Percentiles rank a stretch among this genome's conserved stretches.
These are phyloP conservation scores for Neosalanx taihuensis DNA, from an alignment of 2,797 vertebrate genomes.

Conservation along the genomic window DNA sequence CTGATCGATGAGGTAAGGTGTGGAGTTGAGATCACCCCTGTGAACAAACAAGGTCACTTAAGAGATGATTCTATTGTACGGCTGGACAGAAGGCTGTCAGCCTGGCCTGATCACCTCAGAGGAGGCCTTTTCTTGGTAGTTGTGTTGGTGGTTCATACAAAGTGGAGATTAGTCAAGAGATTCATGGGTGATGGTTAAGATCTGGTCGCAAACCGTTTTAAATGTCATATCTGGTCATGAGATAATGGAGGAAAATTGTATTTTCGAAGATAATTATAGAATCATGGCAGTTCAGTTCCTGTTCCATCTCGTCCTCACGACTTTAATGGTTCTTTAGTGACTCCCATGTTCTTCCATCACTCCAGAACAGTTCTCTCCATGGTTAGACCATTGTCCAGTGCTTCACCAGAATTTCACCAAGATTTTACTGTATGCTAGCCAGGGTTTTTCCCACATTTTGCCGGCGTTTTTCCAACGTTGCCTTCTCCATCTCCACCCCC, in stretches of 20 bases:
- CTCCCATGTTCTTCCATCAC: too few relatives aligned
- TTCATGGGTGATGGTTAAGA: not conserved
- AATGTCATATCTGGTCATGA: not conserved
- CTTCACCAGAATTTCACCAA: too few relatives aligned
- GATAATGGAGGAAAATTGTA: not conserved
- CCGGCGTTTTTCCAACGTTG: not conserved
- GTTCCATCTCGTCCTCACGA: not conserved
- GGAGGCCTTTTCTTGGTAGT: not conserved
- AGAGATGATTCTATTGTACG: slow-evolving; percentile 10
- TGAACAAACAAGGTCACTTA: not conserved
- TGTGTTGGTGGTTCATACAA: not conserved
- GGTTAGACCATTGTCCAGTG: not conserved
- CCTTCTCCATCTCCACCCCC: slow-evolving; percentile 16
- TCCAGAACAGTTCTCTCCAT: not conserved
- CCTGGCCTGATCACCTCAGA: not conserved
- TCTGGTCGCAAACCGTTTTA: not conserved
- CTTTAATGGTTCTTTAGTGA: not conserved
- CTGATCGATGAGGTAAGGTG: slow-evolving; percentile 7
- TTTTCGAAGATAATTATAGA: not conserved
- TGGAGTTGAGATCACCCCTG: not conserved
- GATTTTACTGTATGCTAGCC: too few relatives aligned
- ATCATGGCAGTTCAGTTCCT: not conserved
- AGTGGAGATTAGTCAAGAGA: not conserved
- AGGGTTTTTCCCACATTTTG: not conserved
- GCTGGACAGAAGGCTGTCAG: not conserved